Percentiles rank a stretch among this genome's conserved stretches.
These are phyloP conservation scores for Myrmophylax atrothorax DNA, from an alignment of 2,113 vertebrate species.

Conservation along the genomic window DNA sequence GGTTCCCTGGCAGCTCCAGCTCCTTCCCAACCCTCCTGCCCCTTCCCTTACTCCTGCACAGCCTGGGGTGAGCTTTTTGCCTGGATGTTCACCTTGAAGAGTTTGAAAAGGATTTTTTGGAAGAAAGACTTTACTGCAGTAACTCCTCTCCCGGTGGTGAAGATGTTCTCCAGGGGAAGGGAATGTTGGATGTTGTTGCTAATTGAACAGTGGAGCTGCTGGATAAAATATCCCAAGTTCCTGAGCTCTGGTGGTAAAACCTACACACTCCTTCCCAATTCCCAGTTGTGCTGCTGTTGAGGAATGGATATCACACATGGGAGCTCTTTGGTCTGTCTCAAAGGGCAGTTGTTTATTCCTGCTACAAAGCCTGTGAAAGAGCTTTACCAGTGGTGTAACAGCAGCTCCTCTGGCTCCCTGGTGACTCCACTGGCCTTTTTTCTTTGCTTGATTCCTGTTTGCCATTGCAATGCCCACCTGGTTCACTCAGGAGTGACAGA, in stretches of 20 bases:
- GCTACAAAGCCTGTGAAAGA: neutral
- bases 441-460: neutral
- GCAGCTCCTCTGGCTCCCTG: neutral
- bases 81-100: neutral
- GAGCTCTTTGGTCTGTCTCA: neutral
- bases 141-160: neutral
- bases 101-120: neutral
- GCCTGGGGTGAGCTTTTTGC: neutral
- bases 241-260: neutral
- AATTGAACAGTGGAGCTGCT: neutral
- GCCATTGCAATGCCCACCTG: neutral
- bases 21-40: neutral
- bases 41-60: neutral
- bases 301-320: neutral
- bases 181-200: rapidly evolving
- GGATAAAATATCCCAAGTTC: neutral
- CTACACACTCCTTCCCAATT: neutral
- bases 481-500: neutral
- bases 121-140: neutral
- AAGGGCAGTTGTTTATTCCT: neutral
- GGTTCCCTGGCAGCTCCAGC: neutral
- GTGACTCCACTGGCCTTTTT: neutral
- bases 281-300: neutral
- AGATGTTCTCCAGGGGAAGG: rapidly evolving
- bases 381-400: neutral